Evolutionary conservation across 2,113 vertebrate species (phyloP).

Genomic region (Beaufortia kweichowensis): DNA sequence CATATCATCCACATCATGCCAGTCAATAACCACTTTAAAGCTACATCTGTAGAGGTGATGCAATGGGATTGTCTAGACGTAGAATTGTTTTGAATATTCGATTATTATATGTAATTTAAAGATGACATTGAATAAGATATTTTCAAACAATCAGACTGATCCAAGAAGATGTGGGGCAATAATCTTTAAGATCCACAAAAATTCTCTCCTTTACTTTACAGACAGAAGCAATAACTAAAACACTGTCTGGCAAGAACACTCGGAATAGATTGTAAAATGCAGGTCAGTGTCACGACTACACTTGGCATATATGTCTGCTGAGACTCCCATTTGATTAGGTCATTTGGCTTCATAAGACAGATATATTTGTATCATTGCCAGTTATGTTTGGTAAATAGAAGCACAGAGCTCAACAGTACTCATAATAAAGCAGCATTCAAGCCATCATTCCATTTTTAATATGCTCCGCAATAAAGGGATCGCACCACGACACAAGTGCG

Average conservation of each 20-base stretch:
- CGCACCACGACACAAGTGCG: slow-evolving; percentile 36
- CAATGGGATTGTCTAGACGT: not conserved
- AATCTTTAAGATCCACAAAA: not conserved
- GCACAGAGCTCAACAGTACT: slow-evolving; percentile 15
- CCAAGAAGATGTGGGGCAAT: too few species aligned
- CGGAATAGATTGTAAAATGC: not conserved
- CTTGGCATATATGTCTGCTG: not conserved
- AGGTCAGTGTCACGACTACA: not conserved
- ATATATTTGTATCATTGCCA: slow-evolving; percentile 37
- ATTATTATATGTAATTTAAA: not conserved
- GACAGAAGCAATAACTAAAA: slow-evolving; percentile 5
- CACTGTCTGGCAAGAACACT: not conserved
- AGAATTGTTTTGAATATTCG: not conserved
- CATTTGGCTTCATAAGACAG: slow-evolving; percentile 29
- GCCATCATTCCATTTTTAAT: slow-evolving; percentile 32
- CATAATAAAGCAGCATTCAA: slow-evolving; percentile 12
- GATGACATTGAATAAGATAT: too few species aligned
- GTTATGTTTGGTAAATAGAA: slow-evolving; percentile 24
- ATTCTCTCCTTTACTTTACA: not conserved
- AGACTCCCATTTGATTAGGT: slow-evolving; percentile 29
- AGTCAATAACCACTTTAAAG: slow-evolving; percentile 42
- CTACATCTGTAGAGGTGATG: slow-evolving; percentile 3
- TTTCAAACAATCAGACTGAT: too few species aligned
- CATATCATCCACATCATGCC: slow-evolving; percentile 23
- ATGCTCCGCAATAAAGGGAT: slow-evolving; percentile 38